Conservation (phyloP, 1,140 invertebrate species). For the Parasteatoda tepidariorum region DNA sequence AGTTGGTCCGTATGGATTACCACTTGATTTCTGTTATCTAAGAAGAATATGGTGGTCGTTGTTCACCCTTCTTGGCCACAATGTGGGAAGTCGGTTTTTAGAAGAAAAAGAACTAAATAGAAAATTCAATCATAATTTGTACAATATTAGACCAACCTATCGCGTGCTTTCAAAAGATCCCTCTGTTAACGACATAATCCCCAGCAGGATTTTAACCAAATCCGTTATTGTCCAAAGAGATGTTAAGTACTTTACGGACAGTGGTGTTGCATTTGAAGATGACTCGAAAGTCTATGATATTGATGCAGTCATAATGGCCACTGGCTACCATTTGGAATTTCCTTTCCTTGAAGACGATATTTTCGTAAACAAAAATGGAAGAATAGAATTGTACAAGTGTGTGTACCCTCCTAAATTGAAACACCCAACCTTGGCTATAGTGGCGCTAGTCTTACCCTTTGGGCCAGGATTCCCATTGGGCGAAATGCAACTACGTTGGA, state of each 20-base stretch:
- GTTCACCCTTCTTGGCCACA: neutral
- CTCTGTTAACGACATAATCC: conserved; percentile 72
- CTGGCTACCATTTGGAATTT: conserved; percentile 59
- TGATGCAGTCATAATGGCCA: conserved; percentile 61
- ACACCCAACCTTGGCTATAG: conserved; percentile 61
- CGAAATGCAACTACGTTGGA: conserved; percentile 72
- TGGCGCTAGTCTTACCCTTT: conserved; percentile 49
- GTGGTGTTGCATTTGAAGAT: conserved; percentile 65
- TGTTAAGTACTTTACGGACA: conserved; percentile 64
- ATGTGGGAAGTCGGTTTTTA: neutral
- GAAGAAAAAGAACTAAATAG: conserved; percentile 58
- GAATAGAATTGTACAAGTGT: conserved; percentile 34
- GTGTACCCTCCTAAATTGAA: conserved; percentile 49
- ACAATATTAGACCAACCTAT: conserved; percentile 70
- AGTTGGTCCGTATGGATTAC: conserved; percentile 66
- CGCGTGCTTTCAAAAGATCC: conserved; percentile 69
- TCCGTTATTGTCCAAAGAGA: conserved; percentile 68
- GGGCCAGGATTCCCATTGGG: conserved; percentile 70
- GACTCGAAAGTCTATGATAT: conserved; percentile 40
- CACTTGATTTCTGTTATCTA: conserved; percentile 58
- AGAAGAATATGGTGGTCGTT: neutral
- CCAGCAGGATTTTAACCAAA: conserved; percentile 71
- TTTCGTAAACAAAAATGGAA: neutral
- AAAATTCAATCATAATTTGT: conserved; percentile 71
- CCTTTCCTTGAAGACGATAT: conserved; percentile 58